A percentile compares a stretch with the other conserved stretches of the same genome.
Conservation (phyloP, 2,888 invertebrate species). For the Unio delphinus region DNA sequence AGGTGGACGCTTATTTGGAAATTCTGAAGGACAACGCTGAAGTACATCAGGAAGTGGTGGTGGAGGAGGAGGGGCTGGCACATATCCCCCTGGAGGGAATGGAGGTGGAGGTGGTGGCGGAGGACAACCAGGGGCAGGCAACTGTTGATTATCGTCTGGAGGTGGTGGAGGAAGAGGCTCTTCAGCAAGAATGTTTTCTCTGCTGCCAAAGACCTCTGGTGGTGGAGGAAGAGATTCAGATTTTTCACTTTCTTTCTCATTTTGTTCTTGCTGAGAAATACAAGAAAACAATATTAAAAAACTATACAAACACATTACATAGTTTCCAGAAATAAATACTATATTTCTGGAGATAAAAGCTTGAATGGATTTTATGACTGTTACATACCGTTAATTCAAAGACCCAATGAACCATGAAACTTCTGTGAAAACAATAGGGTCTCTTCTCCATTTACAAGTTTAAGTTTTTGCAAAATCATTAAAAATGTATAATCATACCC, state of each 20-base stretch:
- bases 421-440: no score
- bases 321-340: no score
- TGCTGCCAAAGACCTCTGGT: conserved; percentile 30
- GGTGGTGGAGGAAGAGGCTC: conserved; percentile 42
- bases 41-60: conserved; percentile 16
- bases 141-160: conserved; percentile 21
- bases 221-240: conserved; percentile 32
- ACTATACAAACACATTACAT: no score
- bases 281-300: not conserved
- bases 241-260: conserved; percentile 17
- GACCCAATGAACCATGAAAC: no score
- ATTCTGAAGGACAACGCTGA: conserved; percentile 17
- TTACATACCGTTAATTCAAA: no score
- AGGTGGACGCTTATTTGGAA: conserved; percentile 9
- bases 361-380: no score
- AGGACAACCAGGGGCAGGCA: conserved; percentile 16
- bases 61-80: conserved; percentile 24
- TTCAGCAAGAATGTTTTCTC: conserved; percentile 23
- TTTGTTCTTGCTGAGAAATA: conserved; percentile 30
- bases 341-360: no score
- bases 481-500: no score
- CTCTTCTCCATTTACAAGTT: no score
- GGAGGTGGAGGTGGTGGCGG: conserved; percentile 22
- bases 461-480: no score
- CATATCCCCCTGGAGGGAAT: conserved; percentile 15